phyloP scores from a whole-genome alignment of 2,888 invertebrate genomes.

The Thysanoteuthis rhombus region DNA sequence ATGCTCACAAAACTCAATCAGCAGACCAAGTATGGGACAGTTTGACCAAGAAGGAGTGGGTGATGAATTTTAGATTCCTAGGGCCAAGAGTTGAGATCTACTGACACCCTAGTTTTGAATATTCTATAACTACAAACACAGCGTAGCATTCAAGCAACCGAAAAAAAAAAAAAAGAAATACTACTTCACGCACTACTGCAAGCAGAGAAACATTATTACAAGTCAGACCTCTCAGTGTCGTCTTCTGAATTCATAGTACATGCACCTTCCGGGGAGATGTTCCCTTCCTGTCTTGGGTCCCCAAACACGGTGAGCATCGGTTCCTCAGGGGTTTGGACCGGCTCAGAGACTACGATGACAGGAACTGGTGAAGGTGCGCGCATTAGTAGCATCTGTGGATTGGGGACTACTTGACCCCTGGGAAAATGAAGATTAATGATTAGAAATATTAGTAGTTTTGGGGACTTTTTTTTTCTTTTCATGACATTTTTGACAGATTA shows the following conservation, averaged over 20 bases:
- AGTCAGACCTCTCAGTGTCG: not conserved
- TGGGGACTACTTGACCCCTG: slow-evolving; percentile 2
- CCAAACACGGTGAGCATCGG: not conserved
- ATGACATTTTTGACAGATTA: no score
- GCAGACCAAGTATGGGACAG: no score
- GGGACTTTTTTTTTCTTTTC: not conserved
- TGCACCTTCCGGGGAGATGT: not conserved
- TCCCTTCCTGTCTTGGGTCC: not conserved
- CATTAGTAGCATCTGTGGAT: not conserved
- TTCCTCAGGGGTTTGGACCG: not conserved
- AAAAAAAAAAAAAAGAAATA: not conserved
- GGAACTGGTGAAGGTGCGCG: slow-evolving; percentile 14
- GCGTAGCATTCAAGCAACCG: not conserved
- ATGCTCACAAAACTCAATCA: no score
- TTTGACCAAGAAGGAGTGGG: no score
- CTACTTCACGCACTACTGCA: not conserved
- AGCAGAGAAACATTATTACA: not conserved
- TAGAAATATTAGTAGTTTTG: not conserved
- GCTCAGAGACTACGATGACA: slow-evolving; percentile 27
- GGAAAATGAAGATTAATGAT: not conserved
- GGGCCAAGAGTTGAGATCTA: no score
- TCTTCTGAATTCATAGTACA: not conserved
- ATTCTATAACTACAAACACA: not conserved
- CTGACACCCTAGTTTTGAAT: not conserved
- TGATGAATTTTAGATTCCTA: no score